Evolutionary conservation across 1,140 invertebrate genomes (phyloP).

Genomic region (Drosophila fuyamai): DNA sequence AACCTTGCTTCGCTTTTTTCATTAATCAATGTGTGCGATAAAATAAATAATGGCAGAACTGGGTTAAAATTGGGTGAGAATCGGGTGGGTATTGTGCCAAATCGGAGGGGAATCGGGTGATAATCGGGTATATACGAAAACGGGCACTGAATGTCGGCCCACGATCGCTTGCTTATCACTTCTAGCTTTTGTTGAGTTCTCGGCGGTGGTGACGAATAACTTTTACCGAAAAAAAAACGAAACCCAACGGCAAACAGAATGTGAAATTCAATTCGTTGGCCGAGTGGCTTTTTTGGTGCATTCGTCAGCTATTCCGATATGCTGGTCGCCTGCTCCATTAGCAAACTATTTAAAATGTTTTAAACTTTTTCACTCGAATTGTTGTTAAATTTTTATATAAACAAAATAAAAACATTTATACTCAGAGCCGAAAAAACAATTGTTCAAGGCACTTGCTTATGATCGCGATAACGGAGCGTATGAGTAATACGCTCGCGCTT

Average conservation of each 20-base stretch:
- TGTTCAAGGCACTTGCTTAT: not conserved
- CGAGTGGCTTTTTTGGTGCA: constrained; percentile 19
- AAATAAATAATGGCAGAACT: too few relatives aligned
- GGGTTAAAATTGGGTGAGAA: not conserved
- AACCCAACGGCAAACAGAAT: not conserved
- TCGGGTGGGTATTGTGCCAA: not conserved
- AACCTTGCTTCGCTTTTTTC: not conserved
- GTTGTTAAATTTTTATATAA: constrained; percentile 64
- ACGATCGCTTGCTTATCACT: not conserved
- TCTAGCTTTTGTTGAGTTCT: not conserved
- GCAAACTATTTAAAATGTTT: constrained; percentile 84
- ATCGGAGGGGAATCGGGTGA: too few relatives aligned
- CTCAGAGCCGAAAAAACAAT: not conserved
- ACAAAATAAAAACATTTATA: constrained; percentile 73
- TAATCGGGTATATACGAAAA: not conserved
- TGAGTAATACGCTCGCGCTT: not conserved
- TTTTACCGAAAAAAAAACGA: constrained; percentile 49
- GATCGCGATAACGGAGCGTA: constrained; percentile 9
- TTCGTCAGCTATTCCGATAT: constrained; percentile 1
- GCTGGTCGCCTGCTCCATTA: constrained; percentile 77
- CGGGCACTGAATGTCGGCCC: not conserved
- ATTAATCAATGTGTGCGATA: too few relatives aligned
- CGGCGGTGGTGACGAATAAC: constrained; percentile 4
- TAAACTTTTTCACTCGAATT: constrained; percentile 72
- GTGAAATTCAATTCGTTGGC: constrained; percentile 34